Evolutionary conservation across 2,888 invertebrate species (phyloP).

Genomic region (Pristionchus entomophagus): DNA sequence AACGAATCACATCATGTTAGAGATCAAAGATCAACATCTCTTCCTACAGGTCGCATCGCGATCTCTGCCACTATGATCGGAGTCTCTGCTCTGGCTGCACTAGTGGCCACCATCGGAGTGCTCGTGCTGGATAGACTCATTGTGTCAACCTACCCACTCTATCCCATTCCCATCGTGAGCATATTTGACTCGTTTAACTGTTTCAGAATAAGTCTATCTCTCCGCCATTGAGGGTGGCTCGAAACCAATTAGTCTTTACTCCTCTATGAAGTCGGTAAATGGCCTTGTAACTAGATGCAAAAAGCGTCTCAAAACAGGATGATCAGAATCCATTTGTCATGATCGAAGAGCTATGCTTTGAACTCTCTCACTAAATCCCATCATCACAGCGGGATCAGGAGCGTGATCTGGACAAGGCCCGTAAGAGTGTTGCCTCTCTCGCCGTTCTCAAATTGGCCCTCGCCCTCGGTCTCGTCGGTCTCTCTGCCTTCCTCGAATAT

Average conservation of each 20-base stretch:
- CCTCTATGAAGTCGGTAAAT: no score
- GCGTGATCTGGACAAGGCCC: constrained; percentile 60
- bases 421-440: constrained; percentile 60
- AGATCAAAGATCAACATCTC: neutral
- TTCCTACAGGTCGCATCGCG: constrained; percentile 62
- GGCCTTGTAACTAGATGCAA: no score
- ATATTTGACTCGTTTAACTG: no score
- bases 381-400: constrained; percentile 72
- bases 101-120: constrained; percentile 66
- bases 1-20: no score
- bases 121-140: constrained; percentile 70
- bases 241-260: no score
- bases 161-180: constrained; percentile 50
- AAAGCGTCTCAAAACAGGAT: no score
- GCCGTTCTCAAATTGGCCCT: constrained; percentile 71
- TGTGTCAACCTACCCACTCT: constrained; percentile 64
- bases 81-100: constrained; percentile 64
- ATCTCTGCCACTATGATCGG: constrained; percentile 72
- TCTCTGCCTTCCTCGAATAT: constrained; percentile 74
- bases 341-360: no score
- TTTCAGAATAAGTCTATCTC: no score
- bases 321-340: no score
- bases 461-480: constrained; percentile 66
- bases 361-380: no score
- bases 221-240: no score